Evolutionary conservation across 2,888 invertebrate species (phyloP).

Genomic region (Folsomia candida): DNA sequence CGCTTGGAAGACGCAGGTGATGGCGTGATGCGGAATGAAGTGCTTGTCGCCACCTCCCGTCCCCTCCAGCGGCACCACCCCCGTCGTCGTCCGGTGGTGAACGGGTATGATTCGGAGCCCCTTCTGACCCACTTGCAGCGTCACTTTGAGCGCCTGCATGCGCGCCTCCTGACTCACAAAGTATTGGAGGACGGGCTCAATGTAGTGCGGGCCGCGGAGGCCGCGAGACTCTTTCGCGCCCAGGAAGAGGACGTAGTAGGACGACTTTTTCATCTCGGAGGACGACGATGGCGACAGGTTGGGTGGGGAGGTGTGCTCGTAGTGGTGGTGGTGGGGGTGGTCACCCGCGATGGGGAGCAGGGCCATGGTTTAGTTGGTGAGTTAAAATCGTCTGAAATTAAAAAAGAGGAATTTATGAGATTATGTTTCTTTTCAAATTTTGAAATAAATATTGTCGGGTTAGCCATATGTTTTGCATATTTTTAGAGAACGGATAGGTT

Average conservation of each 20-base stretch:
- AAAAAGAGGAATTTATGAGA: too few species aligned
- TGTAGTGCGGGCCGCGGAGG: constrained; percentile 77
- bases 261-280: constrained; percentile 79
- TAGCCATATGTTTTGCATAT: too few species aligned
- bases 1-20: constrained; percentile 84
- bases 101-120: constrained; percentile 88
- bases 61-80: constrained; percentile 24
- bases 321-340: too few species aligned
- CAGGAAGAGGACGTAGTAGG: constrained; percentile 89
- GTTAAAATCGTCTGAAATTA: too few species aligned
- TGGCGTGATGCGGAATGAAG: constrained; percentile 88
- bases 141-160: constrained; percentile 85
- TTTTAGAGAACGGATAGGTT: too few species aligned
- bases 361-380: too few species aligned
- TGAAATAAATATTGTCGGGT: too few species aligned
- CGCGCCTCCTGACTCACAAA: constrained; percentile 79
- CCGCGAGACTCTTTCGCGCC: constrained; percentile 94
- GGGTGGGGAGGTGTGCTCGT: too few species aligned
- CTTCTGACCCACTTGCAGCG: constrained; percentile 84
- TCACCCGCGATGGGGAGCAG: too few species aligned
- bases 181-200: constrained; percentile 78
- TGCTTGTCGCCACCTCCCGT: constrained; percentile 72
- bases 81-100: constrained; percentile 42
- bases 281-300: too few species aligned
- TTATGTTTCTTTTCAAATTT: too few species aligned